Percentiles rank a stretch among this genome's conserved stretches.
These are phyloP conservation scores for Pocillopora verrucosa DNA, from an alignment of 64 coral and sea anemone genomes.

Conservation along the genomic window DNA sequence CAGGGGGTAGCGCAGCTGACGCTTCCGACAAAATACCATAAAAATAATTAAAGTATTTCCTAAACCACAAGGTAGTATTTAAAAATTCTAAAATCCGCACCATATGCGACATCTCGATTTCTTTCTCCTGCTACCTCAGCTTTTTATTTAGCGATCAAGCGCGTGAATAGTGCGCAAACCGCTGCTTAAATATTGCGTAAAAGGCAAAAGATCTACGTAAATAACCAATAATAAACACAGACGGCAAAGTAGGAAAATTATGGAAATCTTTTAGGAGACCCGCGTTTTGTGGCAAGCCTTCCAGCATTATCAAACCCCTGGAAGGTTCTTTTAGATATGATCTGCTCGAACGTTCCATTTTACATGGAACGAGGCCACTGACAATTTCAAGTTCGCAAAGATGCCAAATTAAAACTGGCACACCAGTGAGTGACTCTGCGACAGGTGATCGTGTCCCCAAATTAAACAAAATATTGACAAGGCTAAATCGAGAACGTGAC, in stretches of 20 bases:
- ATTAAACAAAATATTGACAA: background rate
- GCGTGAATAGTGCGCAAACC: background rate
- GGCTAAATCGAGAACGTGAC: background rate
- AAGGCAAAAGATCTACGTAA: background rate
- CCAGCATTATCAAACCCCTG: no score
- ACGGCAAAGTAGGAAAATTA: background rate
- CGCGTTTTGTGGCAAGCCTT: no score
- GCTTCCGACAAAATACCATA: background rate
- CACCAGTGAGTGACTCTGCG: no score
- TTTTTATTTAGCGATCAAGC: background rate
- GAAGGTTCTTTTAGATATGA: no score
- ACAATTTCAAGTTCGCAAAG: no score
- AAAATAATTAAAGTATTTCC: background rate
- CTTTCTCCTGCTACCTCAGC: background rate
- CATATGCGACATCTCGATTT: background rate
- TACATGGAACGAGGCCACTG: no score
- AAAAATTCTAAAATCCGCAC: background rate
- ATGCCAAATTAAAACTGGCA: no score
- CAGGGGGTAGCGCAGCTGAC: background rate
- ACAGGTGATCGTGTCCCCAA: background rate
- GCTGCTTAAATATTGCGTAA: conserved; percentile 20
- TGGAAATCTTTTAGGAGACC: background rate
- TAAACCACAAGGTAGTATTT: background rate
- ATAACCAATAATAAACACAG: background rate
- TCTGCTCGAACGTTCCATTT: no score